Evolutionary conservation across 2,888 invertebrate genomes (phyloP), one percentile per base, ranked within the genome.

Genomic region (Ethmia dodecea): DNA sequence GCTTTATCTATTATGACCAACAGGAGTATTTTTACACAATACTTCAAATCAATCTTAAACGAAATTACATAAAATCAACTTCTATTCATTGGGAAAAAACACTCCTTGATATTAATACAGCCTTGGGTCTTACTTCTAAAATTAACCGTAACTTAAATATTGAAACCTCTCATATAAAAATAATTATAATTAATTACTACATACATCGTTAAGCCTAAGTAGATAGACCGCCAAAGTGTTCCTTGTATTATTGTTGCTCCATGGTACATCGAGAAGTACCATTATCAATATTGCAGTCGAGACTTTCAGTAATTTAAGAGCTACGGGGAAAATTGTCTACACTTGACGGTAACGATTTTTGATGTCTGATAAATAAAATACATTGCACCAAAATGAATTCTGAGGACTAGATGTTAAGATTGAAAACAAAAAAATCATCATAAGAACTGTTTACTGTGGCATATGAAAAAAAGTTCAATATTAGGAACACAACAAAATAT

Each of bases 101-200:
- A 80, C 78, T 75, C 78, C 79, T 58, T 59, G 13, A 61, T 65
- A 63, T 58, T 79, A 81, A 83, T 84, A 86, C 86, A 86, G 86
- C 84, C 86, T 83, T 84, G 81, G 76, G 79, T 68, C 79, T 83
- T 84, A 84, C 50, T 51, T 53, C 76, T 81, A 80, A 68, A 79
- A 76, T 74, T 77, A 80, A 71, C 55, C 45, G 45, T 75, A 83
- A 83, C 80, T 83, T 83, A 84, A 81, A 79, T 67, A 71, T 72
- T 72, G 71, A 81, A 76, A 38, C 76, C 62, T 75, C 81, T 81
- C 78, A 71, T 80, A 79, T 71, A 80, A 83, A 81, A 83, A 80
- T 78, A 78, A 67, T 63, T 59, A 74, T 71, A 60, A 56, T 60
- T 58, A 59, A 55, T 67, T 34, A 69, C 59, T 64, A 69, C 58